phyloP scores from a whole-genome alignment of 2,113 vertebrate genomes.

The Anthoscopus minutus region DNA sequence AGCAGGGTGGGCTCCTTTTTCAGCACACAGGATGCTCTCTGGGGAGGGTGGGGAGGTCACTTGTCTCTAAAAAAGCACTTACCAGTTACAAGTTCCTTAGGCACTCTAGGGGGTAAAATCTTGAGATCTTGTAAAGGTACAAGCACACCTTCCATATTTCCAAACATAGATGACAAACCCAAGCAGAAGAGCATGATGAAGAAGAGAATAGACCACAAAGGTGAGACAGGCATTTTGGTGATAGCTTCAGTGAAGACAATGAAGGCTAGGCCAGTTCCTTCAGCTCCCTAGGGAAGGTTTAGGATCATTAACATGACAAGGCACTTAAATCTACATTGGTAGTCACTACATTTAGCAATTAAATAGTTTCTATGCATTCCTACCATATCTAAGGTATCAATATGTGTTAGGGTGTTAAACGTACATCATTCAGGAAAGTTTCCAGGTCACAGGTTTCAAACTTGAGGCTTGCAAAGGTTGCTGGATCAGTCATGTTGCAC shows the following conservation, averaged over 20 bases:
- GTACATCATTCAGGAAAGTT: constrained; percentile 70
- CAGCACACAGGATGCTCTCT: background rate
- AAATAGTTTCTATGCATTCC: background rate
- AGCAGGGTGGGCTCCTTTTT: background rate
- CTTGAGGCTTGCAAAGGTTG: background rate
- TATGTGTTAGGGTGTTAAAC: background rate
- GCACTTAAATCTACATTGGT: background rate
- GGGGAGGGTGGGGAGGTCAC: background rate
- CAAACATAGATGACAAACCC: constrained; percentile 91
- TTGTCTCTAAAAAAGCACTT: background rate
- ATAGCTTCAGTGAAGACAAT: constrained; percentile 94
- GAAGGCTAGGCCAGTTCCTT: constrained; percentile 91
- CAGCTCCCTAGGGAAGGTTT: constrained; percentile 76
- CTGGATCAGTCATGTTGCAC: constrained; percentile 34
- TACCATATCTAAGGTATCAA: background rate
- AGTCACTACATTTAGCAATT: background rate
- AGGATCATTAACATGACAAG: background rate
- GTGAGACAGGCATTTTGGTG: constrained; percentile 90
- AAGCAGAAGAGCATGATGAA: constrained; percentile 95
- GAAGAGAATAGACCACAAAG: constrained; percentile 92
- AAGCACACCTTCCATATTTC: constrained; percentile 85
- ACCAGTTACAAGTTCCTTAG: constrained; percentile 89
- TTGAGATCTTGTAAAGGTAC: constrained; percentile 84
- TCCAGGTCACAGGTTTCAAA: constrained; percentile 72
- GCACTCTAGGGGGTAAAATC: constrained; percentile 74